phyloP scores from a whole-genome alignment of 2,113 vertebrate genomes.

The Trichomycterus rosablanca region DNA sequence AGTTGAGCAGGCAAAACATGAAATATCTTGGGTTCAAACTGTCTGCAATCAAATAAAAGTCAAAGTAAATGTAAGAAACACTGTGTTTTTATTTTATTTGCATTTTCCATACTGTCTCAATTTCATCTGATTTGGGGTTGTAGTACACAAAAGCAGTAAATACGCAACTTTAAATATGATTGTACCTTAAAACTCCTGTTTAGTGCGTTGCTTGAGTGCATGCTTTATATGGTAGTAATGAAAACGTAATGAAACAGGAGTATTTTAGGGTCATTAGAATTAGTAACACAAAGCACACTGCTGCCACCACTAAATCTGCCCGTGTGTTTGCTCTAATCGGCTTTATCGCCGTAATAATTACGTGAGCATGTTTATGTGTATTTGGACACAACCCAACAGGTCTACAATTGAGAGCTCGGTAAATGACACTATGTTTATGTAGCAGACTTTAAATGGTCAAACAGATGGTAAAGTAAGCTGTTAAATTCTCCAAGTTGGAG shows the following conservation, averaged over 20 bases:
- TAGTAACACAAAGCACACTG: constrained; percentile 39
- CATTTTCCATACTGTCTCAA: too few species aligned
- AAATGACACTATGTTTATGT: constrained; percentile 41
- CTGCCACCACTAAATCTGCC: constrained; percentile 31
- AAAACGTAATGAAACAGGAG: constrained; percentile 40
- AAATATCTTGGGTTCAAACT: too few species aligned
- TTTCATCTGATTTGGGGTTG: too few species aligned
- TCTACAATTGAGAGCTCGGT: constrained; percentile 28
- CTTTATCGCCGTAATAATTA: constrained; percentile 39
- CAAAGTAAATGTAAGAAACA: too few species aligned
- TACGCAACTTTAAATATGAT: too few species aligned
- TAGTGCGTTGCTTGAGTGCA: too few species aligned
- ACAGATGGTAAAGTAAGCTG: constrained; percentile 56
- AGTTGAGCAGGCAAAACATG: too few species aligned
- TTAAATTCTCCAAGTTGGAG: constrained; percentile 40
- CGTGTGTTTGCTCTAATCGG: constrained; percentile 37
- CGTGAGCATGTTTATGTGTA: constrained; percentile 36
- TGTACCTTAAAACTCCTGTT: too few species aligned
- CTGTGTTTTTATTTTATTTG: too few species aligned
- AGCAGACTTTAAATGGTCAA: constrained; percentile 48
- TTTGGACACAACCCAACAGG: constrained; percentile 40
- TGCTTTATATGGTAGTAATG: neutral
- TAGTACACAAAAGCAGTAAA: too few species aligned
- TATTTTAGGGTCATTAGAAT: constrained; percentile 42
- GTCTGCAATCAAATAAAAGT: too few species aligned